These are phyloP conservation scores for Anabas testudineus DNA, from an alignment of 2,797 vertebrate genomes.

Conservation along the genomic window DNA sequence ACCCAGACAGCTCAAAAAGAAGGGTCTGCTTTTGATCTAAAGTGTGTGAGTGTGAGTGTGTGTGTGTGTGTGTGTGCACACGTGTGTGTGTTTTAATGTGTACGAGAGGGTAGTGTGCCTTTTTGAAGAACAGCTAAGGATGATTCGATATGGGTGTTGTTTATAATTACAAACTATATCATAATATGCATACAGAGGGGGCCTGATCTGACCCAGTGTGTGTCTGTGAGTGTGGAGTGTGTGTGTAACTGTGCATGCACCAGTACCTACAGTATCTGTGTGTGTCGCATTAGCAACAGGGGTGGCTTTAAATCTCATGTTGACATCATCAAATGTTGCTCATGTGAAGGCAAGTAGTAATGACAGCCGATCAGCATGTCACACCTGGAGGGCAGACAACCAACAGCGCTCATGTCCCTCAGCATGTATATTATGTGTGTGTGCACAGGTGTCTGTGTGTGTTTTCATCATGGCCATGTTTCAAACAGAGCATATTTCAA, in stretches of 20 bases:
- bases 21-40: constrained; percentile 79
- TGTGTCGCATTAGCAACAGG: constrained; percentile 43
- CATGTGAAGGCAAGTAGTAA: constrained; percentile 57
- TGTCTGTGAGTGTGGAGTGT: constrained; percentile 11
- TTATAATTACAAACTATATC: constrained; percentile 87
- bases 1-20: constrained; percentile 69
- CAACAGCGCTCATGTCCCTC: constrained; percentile 62
- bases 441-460: constrained; percentile 35
- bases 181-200: constrained; percentile 85
- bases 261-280: constrained; percentile 11
- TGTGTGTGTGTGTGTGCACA: constrained; percentile 9
- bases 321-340: constrained; percentile 59
- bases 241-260: constrained; percentile 7
- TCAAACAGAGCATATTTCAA: constrained; percentile 75
- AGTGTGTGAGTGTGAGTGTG: constrained; percentile 43
- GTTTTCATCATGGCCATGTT: constrained; percentile 65
- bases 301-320: constrained; percentile 57
- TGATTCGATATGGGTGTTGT: constrained; percentile 85
- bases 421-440: constrained; percentile 57
- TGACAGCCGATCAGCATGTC: constrained; percentile 67
- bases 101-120: constrained; percentile 33
- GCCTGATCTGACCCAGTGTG: constrained; percentile 59
- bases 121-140: constrained; percentile 84
- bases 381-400: constrained; percentile 73
- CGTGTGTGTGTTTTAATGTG: constrained; percentile 15